phyloP scores from a whole-genome alignment of 2,888 invertebrate genomes.

The Ellobium chinense region DNA sequence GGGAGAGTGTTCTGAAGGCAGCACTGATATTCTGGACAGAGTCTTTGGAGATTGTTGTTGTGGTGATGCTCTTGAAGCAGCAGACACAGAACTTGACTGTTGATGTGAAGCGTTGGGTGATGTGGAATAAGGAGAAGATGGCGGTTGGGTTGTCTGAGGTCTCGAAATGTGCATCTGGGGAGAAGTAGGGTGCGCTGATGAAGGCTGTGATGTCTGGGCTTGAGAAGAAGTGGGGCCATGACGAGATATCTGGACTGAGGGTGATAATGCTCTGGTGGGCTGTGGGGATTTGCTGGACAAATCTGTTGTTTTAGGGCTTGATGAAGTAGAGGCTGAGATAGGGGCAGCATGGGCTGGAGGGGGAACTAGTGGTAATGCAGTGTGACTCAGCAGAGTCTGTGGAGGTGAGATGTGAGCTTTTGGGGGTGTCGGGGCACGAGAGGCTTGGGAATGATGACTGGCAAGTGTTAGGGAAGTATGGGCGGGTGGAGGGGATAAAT shows the following conservation, averaged over 20 bases:
- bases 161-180: not conserved
- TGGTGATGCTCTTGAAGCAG: not conserved
- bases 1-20: slow-evolving; percentile 28
- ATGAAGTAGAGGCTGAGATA: not conserved
- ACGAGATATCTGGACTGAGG: not conserved
- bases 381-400: not conserved
- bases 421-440: not conserved
- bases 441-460: not conserved
- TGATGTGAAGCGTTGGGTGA: not conserved
- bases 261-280: not conserved
- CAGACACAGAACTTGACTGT: not conserved
- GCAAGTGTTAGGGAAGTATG: not conserved
- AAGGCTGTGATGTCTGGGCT: not conserved
- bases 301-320: too few relatives aligned
- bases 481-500: not conserved
- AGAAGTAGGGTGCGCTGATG: not conserved
- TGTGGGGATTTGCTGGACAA: not conserved
- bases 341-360: not conserved
- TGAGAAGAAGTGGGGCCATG: not conserved
- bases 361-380: too few relatives aligned
- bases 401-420: not conserved
- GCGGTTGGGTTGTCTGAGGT: not conserved
- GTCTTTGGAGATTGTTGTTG: not conserved
- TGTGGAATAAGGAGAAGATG: not conserved
- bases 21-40: not conserved